phyloP scores from a whole-genome alignment of 2,888 invertebrate species.

The Amblyjoppa fuscipennis region DNA sequence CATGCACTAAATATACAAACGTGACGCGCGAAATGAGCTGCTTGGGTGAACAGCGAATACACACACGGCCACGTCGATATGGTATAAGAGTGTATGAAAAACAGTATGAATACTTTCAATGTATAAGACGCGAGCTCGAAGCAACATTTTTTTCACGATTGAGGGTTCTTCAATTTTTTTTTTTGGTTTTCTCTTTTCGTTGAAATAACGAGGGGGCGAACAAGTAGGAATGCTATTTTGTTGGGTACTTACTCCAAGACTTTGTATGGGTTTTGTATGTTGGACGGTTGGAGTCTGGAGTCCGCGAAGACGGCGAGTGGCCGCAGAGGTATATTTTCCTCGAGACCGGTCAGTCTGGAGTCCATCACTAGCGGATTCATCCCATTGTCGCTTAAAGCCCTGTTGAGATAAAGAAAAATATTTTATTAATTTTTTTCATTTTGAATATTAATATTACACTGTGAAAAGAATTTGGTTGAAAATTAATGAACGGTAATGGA shows the following conservation, averaged over 20 bases:
- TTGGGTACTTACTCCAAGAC: constrained; percentile 90
- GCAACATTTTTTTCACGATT: constrained; percentile 19
- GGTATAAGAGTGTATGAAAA: constrained; percentile 22
- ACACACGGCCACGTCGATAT: constrained; percentile 60
- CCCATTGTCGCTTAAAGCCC: constrained; percentile 81
- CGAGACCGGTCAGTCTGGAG: constrained; percentile 83
- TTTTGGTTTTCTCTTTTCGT: background rate
- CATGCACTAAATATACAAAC: constrained; percentile 70
- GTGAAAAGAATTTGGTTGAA: too few species aligned
- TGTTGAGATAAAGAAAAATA: constrained; percentile 53
- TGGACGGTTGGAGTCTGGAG: constrained; percentile 76
- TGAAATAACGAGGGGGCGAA: background rate
- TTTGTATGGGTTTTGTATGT: constrained; percentile 88
- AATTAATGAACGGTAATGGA: too few species aligned
- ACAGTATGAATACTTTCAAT: constrained; percentile 30
- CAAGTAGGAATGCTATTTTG: constrained; percentile 43
- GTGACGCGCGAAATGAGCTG: constrained; percentile 62
- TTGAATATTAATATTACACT: too few species aligned
- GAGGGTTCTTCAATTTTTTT: constrained; percentile 24
- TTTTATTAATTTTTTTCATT: too few species aligned
- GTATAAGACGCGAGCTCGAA: constrained; percentile 42
- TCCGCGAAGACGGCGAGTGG: constrained; percentile 88
- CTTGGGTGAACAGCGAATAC: constrained; percentile 66
- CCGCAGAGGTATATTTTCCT: constrained; percentile 92
- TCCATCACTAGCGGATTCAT: constrained; percentile 82